Evolutionary conservation across 1,140 invertebrate genomes (phyloP).

Genomic region (Ostrea edulis): DNA sequence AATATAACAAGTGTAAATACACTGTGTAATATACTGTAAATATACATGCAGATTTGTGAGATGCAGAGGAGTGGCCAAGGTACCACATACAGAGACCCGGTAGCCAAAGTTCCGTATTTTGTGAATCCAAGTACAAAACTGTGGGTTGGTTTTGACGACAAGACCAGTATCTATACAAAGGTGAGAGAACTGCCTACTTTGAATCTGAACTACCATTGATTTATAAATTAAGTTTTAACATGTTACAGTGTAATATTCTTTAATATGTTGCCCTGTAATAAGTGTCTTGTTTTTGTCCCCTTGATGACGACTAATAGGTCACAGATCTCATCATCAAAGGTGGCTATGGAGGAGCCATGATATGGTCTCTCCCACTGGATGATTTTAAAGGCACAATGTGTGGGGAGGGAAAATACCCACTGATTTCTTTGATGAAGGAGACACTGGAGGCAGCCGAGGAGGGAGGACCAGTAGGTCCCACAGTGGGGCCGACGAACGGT

Average conservation of each 20-base stretch:
- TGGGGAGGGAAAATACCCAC: too few species aligned
- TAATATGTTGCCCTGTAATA: not conserved
- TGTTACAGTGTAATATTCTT: too few species aligned
- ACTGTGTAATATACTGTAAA: too few species aligned
- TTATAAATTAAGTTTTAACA: too few species aligned
- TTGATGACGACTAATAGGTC: too few species aligned
- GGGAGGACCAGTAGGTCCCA: slow-evolving; percentile 19
- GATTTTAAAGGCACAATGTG: too few species aligned
- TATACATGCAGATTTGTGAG: slow-evolving; percentile 37
- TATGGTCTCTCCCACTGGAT: too few species aligned
- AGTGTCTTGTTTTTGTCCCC: too few species aligned
- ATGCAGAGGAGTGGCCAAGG: slow-evolving; percentile 33
- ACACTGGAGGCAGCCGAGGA: not conserved
- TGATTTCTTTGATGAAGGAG: too few species aligned
- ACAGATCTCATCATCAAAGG: slow-evolving; percentile 94
- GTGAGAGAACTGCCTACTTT: slow-evolving; percentile 74
- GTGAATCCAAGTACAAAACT: too few species aligned
- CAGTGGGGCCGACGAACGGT: not conserved
- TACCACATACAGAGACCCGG: slow-evolving; percentile 26
- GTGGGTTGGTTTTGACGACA: slow-evolving; percentile 93
- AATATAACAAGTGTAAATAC: too few species aligned
- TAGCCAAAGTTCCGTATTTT: too few species aligned
- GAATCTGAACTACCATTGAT: slow-evolving; percentile 47
- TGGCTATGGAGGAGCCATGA: slow-evolving; percentile 93
- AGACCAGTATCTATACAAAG: slow-evolving; percentile 87